A percentile compares a stretch with the other conserved stretches of the same genome.
Conservation (phyloP, 1,140 invertebrate genomes). For the Hetaerina americana region DNA sequence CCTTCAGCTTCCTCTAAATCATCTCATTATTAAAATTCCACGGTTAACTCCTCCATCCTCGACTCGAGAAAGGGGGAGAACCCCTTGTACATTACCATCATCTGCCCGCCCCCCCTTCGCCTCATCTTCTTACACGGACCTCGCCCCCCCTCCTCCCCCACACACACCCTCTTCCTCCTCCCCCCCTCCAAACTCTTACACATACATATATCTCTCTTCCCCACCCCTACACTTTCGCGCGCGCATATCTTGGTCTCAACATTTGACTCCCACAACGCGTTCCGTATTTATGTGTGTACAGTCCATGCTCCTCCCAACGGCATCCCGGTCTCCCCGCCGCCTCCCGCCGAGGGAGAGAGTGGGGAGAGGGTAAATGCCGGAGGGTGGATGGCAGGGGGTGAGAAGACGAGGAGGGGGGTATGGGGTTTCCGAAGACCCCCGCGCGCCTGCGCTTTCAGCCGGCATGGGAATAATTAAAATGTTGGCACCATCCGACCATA, state of each 20-base stretch:
- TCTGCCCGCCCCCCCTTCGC: not conserved
- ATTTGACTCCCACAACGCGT: not conserved
- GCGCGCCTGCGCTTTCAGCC: not conserved
- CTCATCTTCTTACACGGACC: not conserved
- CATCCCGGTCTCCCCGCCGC: too few species aligned
- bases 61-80: too few species aligned
- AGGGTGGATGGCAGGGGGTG: not conserved
- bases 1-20: not conserved
- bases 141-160: not conserved
- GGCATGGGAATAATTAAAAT: not conserved
- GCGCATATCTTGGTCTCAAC: not conserved
- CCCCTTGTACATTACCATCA: too few species aligned
- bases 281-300: not conserved
- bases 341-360: too few species aligned
- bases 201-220: not conserved
- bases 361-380: too few species aligned
- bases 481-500: not conserved
- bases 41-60: not conserved
- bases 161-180: not conserved
- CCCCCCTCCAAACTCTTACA: not conserved
- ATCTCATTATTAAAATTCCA: slow-evolving; percentile 1
- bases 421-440: too few species aligned
- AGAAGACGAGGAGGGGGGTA: too few species aligned
- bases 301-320: too few species aligned
- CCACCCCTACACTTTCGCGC: not conserved